Evolutionary conservation across 2,888 invertebrate genomes (phyloP), one percentile per base, ranked within the genome.

Genomic region (Tetheella fluctuosa): DNA sequence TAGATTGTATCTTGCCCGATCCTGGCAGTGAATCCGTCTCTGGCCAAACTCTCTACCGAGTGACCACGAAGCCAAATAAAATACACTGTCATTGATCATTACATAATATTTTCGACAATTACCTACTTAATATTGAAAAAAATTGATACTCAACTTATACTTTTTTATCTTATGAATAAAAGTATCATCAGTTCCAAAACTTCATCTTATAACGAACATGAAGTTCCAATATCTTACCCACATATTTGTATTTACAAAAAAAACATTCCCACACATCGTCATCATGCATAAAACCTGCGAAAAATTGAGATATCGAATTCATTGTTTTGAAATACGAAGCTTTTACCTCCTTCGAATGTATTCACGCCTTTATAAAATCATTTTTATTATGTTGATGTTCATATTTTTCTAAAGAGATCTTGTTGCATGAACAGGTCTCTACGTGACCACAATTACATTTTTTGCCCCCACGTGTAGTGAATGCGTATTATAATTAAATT

Each of bases 241-340:
- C 54, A 15, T 48, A 55, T 52, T 59, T 64, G 60, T 64, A 62
- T 61, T 64, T 64, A 2, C 25, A 25, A 30, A 67, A 67, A 67
- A 67, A 67, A 67, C 23, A 58, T 57, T 67, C 67, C 70, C 71
- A 64, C 71, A 64, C 70, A 70, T 63, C 66, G 68, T 70, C 73
- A 59, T 67, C 63, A 65, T 65, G 63, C 67, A 79, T 81, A 83
- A 85, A 85, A 75, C 77, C 68, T 62, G 84, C 84, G 80, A 88
- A 88, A 85, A 80, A 85, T 83, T 79, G 80, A 80, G 79, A 84
- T 86, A 86, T 90, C 88, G 76, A 77, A 83, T 89, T 86, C 81
- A 77, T 79, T 91, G 89, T 91, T 91, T 86, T 89, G 91, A 84
- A 91, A 91, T 80, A 77, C 72, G 85, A 91, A 73, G 72, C 88